A percentile compares a stretch with the other conserved stretches of the same genome.
Conservation (phyloP, 2,888 invertebrate genomes). For the Sepioteuthis lessoniana region DNA sequence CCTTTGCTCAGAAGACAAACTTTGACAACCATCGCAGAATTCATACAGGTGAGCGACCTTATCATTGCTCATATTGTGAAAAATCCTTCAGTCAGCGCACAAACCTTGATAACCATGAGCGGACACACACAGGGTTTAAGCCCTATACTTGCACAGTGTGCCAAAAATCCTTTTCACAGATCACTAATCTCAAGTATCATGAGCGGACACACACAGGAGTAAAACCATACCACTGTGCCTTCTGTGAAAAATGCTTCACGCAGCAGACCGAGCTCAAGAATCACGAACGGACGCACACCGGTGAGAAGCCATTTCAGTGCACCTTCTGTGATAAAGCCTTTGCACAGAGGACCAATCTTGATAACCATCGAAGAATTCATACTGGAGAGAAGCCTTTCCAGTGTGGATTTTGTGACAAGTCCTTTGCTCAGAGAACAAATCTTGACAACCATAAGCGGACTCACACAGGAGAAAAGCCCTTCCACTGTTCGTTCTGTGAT, state of each 20-base stretch:
- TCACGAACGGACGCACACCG: constrained; percentile 38
- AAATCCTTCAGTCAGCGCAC: constrained; percentile 43
- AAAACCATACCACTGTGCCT: constrained; percentile 41
- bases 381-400: constrained; percentile 25
- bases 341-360: not conserved
- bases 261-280: constrained; percentile 42
- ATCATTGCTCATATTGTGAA: constrained; percentile 15
- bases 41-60: not conserved
- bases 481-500: constrained; percentile 40
- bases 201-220: constrained; percentile 15
- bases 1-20: constrained; percentile 34
- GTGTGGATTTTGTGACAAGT: constrained; percentile 23
- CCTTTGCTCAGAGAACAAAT: constrained; percentile 2
- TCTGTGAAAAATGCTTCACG: constrained; percentile 41
- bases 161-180: constrained; percentile 37
- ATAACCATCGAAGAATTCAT: not conserved
- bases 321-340: constrained; percentile 3
- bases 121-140: not conserved
- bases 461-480: constrained; percentile 39
- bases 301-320: constrained; percentile 39
- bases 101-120: constrained; percentile 35
- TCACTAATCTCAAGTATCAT: constrained; percentile 35
- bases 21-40: constrained; percentile 42
- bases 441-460: constrained; percentile 2
- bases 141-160: constrained; percentile 35